These are phyloP conservation scores for Notiomystis cincta DNA, from an alignment of 2,113 vertebrate species.

Conservation along the genomic window DNA sequence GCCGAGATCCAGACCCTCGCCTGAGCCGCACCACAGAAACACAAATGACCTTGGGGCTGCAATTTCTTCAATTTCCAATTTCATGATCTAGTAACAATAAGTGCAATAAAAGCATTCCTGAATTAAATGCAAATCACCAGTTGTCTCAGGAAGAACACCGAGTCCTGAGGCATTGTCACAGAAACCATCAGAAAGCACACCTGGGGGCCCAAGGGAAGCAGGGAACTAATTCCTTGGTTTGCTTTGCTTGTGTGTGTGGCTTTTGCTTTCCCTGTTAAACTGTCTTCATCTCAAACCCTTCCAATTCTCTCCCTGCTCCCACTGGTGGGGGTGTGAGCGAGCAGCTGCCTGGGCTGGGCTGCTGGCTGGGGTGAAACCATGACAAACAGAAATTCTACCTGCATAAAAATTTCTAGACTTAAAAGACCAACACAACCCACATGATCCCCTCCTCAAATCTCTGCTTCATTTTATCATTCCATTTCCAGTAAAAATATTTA, in stretches of 20 bases:
- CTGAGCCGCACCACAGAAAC: conserved; percentile 97
- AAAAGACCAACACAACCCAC: not conserved
- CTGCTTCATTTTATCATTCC: not conserved
- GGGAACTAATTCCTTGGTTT: not conserved
- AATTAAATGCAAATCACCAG: not conserved
- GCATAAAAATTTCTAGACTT: not conserved
- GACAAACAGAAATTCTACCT: not conserved
- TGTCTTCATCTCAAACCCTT: not conserved
- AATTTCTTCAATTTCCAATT: conserved; percentile 97
- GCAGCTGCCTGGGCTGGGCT: not conserved
- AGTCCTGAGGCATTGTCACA: not conserved
- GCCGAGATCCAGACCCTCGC: conserved; percentile 93
- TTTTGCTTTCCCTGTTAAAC: not conserved
- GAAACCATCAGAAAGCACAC: not conserved
- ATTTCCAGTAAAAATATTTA: not conserved
- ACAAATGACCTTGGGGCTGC: conserved; percentile 92
- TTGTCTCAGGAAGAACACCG: not conserved
- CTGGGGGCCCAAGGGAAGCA: not conserved
- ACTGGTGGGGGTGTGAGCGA: not conserved
- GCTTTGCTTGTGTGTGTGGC: not conserved
- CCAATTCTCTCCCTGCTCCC: not conserved
- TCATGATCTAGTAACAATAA: conserved; percentile 87
- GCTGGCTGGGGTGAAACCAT: not conserved
- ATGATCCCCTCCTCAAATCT: not conserved
- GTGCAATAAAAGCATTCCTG: not conserved